These are phyloP conservation scores for Agonum fuliginosum DNA, from an alignment of 2,888 invertebrate genomes.

Conservation along the genomic window DNA sequence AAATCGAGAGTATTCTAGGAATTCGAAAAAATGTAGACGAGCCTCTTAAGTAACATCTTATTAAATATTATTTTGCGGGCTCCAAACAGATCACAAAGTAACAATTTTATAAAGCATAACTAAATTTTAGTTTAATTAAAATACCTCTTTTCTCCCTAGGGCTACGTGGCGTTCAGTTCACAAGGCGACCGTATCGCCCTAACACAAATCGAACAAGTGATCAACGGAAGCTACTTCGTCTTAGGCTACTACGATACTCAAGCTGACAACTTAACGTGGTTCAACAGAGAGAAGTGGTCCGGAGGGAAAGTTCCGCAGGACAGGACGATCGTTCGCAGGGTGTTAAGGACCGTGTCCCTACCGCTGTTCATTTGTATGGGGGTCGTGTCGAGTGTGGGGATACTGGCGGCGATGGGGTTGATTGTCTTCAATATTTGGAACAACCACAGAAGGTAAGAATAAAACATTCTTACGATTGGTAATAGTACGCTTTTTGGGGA, in stretches of 20 bases:
- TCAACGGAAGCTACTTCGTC: constrained; percentile 94
- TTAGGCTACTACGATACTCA: constrained; percentile 98
- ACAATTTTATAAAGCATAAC: too few relatives aligned
- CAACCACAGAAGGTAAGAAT: constrained; percentile 89
- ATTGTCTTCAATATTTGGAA: constrained; percentile 95
- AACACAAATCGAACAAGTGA: constrained; percentile 98
- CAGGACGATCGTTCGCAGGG: constrained; percentile 90
- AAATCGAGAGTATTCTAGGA: too few relatives aligned
- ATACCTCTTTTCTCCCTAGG: constrained; percentile 80
- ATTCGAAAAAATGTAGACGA: too few relatives aligned
- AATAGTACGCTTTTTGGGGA: constrained; percentile 2
- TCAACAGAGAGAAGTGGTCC: constrained; percentile 92
- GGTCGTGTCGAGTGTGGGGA: constrained; percentile 91
- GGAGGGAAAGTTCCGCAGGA: constrained; percentile 96
- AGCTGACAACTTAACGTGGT: constrained; percentile 96
- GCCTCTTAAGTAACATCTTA: too few relatives aligned
- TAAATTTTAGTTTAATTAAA: too few relatives aligned
- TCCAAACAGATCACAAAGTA: too few relatives aligned
- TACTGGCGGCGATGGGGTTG: constrained; percentile 87
- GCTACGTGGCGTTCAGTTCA: constrained; percentile 97
- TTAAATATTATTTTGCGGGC: too few relatives aligned
- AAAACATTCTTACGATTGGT: too few relatives aligned
- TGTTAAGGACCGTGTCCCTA: constrained; percentile 89
- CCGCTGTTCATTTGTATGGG: constrained; percentile 96
- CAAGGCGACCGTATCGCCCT: constrained; percentile 98